Evolutionary conservation across 1,140 invertebrate genomes (phyloP).

Genomic region (Drosophila mojavensis): DNA sequence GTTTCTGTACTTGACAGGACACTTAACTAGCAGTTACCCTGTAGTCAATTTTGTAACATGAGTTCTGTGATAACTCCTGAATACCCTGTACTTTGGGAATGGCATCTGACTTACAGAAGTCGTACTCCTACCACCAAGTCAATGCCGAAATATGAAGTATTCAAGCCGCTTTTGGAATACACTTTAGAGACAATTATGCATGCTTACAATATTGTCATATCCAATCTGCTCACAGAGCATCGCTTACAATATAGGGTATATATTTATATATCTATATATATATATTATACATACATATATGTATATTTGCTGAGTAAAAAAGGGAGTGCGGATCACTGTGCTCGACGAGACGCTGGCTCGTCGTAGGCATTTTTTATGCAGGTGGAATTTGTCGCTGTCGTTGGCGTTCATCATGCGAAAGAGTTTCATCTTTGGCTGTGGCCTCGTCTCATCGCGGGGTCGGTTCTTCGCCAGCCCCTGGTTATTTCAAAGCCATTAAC

Average conservation of each 20-base stretch:
- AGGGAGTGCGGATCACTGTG: conserved; percentile 21
- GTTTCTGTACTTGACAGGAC: background rate
- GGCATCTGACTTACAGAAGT: no score
- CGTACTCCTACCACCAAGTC: no score
- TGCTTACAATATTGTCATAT: background rate
- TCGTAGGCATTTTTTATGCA: conserved; percentile 60
- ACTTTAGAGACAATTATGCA: background rate
- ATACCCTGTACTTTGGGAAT: background rate
- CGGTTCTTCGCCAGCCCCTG: conserved; percentile 16
- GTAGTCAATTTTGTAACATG: background rate
- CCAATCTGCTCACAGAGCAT: background rate
- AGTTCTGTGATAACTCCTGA: background rate
- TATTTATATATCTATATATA: background rate
- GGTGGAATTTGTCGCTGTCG: conserved; percentile 71
- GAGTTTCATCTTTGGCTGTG: conserved; percentile 62
- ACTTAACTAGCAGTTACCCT: background rate
- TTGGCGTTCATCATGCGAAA: conserved; percentile 68
- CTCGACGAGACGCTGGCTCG: conserved; percentile 43
- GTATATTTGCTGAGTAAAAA: conserved; percentile 22
- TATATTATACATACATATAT: background rate
- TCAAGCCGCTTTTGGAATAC: no score
- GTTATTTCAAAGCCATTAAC: conserved; percentile 78
- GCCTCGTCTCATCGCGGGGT: conserved; percentile 35
- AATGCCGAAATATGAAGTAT: background rate
- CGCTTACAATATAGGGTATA: conserved; percentile 18